Evolutionary conservation across 30 jellyfish, hydroid and myxozoan species (phyloP).

Genomic region (Aurelia coerulea): DNA sequence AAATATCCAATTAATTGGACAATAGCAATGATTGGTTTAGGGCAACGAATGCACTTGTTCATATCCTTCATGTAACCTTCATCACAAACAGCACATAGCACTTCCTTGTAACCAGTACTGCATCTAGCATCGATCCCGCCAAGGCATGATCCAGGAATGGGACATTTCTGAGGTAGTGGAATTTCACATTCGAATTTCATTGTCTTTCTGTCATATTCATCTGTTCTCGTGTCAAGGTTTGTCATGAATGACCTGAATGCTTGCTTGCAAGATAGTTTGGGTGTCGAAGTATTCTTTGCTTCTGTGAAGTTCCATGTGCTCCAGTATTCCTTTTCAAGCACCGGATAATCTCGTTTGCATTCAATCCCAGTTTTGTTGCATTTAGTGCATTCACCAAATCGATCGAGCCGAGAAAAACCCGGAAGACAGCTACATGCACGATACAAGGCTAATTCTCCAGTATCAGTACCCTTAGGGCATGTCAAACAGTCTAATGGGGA

Average conservation of each 20-base stretch:
- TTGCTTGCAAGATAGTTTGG: background rate
- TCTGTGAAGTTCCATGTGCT: slow-evolving; percentile 28
- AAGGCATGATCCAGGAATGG: slow-evolving; percentile 47
- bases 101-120: slow-evolving; percentile 37
- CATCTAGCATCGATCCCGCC: slow-evolving; percentile 62
- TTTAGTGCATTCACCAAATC: slow-evolving; percentile 57
- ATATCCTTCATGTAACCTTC: slow-evolving; percentile 41
- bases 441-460: slow-evolving; percentile 19
- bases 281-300: background rate
- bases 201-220: slow-evolving; percentile 26
- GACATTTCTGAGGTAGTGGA: slow-evolving; percentile 62
- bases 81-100: slow-evolving; percentile 58
- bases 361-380: slow-evolving; percentile 35
- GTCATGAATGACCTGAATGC: slow-evolving; percentile 6
- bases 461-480: slow-evolving; percentile 67
- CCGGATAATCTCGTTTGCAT: slow-evolving; percentile 42
- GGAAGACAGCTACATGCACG: slow-evolving; percentile 57
- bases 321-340: slow-evolving; percentile 43
- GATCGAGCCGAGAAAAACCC: slow-evolving; percentile 51
- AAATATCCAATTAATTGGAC: slow-evolving; percentile 25
- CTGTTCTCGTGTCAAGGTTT: slow-evolving; percentile 21
- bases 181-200: slow-evolving; percentile 12
- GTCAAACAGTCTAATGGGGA: slow-evolving; percentile 59
- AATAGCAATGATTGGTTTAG: slow-evolving; percentile 1
- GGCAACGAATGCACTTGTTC: slow-evolving; percentile 41